Percentiles rank a stretch among this genome's conserved stretches.
These are phyloP conservation scores for Lepisosteus oculatus DNA, from an alignment of 2,113 vertebrate species.

Conservation along the genomic window DNA sequence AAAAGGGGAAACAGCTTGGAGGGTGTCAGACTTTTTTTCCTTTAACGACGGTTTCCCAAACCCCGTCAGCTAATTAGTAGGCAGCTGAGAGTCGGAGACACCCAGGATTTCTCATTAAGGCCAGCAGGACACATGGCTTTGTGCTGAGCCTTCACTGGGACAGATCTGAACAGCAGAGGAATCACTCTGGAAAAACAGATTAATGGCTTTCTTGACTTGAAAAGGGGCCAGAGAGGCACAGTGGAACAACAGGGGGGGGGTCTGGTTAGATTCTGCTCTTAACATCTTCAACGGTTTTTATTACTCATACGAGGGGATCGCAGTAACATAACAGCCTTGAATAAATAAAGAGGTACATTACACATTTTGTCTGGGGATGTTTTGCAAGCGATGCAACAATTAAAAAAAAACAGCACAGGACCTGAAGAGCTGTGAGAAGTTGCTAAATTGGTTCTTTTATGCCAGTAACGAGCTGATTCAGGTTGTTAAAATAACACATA, in stretches of 20 bases:
- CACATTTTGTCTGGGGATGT: too few species aligned
- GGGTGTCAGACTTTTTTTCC: conserved; percentile 7
- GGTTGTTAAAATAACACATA: too few species aligned
- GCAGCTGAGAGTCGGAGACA: background rate
- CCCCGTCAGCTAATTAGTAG: conserved; percentile 7
- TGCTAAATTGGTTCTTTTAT: too few species aligned
- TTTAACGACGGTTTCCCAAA: conserved; percentile 23
- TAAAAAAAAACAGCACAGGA: too few species aligned
- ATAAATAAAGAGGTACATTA: too few species aligned
- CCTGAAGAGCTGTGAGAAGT: too few species aligned
- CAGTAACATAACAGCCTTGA: too few species aligned
- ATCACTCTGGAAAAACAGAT: background rate
- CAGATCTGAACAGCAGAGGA: conserved; percentile 34
- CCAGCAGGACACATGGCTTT: conserved; percentile 28
- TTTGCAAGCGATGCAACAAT: too few species aligned
- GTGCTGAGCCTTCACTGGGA: conserved; percentile 41
- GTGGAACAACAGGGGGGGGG: background rate
- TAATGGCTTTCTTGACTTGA: conserved; percentile 9
- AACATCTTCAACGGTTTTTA: conserved; percentile 50
- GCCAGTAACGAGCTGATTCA: too few species aligned
- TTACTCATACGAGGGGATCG: too few species aligned
- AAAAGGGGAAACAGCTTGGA: conserved; percentile 25
- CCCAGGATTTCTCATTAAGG: background rate
- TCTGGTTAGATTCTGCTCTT: conserved; percentile 18
- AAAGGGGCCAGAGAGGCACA: conserved; percentile 17